Evolutionary conservation across 2,113 vertebrate species (phyloP), one percentile per base, ranked within the genome.

Genomic region (Tautogolabrus adspersus): DNA sequence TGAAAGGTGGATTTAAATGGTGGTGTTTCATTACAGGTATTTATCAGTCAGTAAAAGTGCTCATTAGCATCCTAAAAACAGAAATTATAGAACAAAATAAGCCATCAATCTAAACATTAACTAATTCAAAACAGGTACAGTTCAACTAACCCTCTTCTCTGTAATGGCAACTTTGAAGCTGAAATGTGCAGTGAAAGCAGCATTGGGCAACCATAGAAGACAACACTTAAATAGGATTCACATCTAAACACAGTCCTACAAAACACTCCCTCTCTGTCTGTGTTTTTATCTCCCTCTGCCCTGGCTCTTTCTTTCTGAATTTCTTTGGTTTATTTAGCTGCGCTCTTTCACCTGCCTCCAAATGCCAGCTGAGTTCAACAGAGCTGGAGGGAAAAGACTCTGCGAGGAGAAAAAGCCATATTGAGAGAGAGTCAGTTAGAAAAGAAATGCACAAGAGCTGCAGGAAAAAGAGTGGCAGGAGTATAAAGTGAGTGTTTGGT

Each of bases 341-440:
- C 58, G 64, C 54, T 88, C 49, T 74, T 61, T 86, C 59, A 79
- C 72, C 72, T 77, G 68, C 65, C 67, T 87, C 58, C 75, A 88
- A 85, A 89, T 74, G 67, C 82, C 81, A 78, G 68, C 46, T 21
- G 69, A 77, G 77, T 87, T 87, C 86, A 87, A 76, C 69, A 69
- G 79, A 78, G 77, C 81, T 80, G 76, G 56, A 82, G 82, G 79
- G 58, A 63, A 84, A 84, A 82, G 44, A 74, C 51, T 74, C 73
- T 81, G 40, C 10, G 40, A 72, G 30, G 46, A 84, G 44, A 72
- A 26, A 79, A 71, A 80, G 46, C 42, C 47, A 76, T 75, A 81
- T 72, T 68, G 51, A 82, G 59, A 68, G 56, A 8, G 66, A 71
- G 71, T 30, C 10, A 10, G 59, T 70, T 56, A 72, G 40, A 49